Evolutionary conservation across 2,888 invertebrate species (phyloP), one percentile per base, ranked within the genome.

Genomic region (Fissipunctia ypsillon): DNA sequence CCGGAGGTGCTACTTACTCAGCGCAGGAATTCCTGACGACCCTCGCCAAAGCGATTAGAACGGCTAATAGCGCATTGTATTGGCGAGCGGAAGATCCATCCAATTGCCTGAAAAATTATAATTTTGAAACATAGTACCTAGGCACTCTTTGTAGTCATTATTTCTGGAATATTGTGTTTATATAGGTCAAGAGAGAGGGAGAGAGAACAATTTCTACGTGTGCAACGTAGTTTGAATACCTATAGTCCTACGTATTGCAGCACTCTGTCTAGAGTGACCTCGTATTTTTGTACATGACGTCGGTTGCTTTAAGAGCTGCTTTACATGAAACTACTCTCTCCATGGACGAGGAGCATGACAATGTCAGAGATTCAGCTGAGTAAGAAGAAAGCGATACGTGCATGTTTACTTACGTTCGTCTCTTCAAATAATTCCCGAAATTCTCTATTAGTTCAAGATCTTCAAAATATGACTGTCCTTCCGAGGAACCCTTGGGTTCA

Each of bases 391-490:
- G 6, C 16, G 16, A 61, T 25, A 48, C 0, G 35, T 22, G 16
- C 6, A 25, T 28, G 5, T 31, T 9, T 41, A 73, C 80, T 81
- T 60, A 81, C 81, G 75, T 74, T 35, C 43, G 63, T 52, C 2
- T 63, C 41, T 12, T 83, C 63, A 81, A 70, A 60, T 83, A 81
- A 28, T 35, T 74, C 2, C 63, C 84, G 2, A 81, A 80, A n/a
- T 74, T 59, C 12, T 81, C 80, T 5, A 74, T 10, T 1, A 83
- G 45, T 52, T 69, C 64, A 19, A 81, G 74, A 43, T 80, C 67
- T 1, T 56, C 59, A 48, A 7, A 67, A 70, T 74, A 80, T 9
- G 84, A 68, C 22, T 43, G 35, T 16, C 5, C 45, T 2, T 73
- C 65, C 0, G 7, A 1, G 10, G 3, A 10, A 45, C 0, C 14